Evolutionary conservation across 2,888 invertebrate genomes (phyloP).

Genomic region (Macropis europaea): DNA sequence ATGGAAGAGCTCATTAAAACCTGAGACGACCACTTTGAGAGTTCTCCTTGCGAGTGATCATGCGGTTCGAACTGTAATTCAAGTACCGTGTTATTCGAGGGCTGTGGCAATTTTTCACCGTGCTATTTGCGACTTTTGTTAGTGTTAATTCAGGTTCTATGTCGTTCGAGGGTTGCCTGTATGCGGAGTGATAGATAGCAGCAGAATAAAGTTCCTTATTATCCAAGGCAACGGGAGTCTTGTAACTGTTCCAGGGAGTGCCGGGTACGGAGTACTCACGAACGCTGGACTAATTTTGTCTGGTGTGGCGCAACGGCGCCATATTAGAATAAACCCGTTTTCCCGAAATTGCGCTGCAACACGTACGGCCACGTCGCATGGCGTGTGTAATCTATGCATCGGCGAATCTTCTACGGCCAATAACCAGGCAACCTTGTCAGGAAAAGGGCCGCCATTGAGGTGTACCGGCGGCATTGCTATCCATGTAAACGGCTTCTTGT

Average conservation of each 20-base stretch:
- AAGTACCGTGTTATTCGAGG: too few relatives aligned
- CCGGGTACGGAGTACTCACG: constrained; percentile 14
- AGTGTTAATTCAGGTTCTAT: too few relatives aligned
- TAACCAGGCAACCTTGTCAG: constrained; percentile 32
- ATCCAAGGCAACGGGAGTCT: neutral
- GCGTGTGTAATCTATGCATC: constrained; percentile 49
- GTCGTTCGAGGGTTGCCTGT: too few relatives aligned
- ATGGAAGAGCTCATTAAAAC: too few relatives aligned
- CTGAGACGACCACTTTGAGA: too few relatives aligned
- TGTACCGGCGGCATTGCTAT: constrained; percentile 5
- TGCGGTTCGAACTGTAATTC: too few relatives aligned
- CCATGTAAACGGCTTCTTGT: constrained; percentile 4
- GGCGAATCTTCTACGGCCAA: constrained; percentile 41
- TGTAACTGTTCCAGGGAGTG: constrained; percentile 20
- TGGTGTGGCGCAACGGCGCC: constrained; percentile 24
- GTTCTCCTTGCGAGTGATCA: too few relatives aligned
- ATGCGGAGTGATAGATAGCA: neutral
- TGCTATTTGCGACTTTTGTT: too few relatives aligned
- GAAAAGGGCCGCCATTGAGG: neutral
- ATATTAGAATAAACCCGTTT: constrained; percentile 52
- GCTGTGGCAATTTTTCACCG: too few relatives aligned
- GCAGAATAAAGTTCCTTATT: constrained; percentile 16
- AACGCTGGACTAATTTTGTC: constrained; percentile 42
- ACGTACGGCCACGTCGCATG: constrained; percentile 38
- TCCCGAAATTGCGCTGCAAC: constrained; percentile 41